Evolutionary conservation across 92 coral and sea anemone genomes (phyloP), one percentile per base, ranked within the genome.

Genomic region (Epizoanthus illoricatus): DNA sequence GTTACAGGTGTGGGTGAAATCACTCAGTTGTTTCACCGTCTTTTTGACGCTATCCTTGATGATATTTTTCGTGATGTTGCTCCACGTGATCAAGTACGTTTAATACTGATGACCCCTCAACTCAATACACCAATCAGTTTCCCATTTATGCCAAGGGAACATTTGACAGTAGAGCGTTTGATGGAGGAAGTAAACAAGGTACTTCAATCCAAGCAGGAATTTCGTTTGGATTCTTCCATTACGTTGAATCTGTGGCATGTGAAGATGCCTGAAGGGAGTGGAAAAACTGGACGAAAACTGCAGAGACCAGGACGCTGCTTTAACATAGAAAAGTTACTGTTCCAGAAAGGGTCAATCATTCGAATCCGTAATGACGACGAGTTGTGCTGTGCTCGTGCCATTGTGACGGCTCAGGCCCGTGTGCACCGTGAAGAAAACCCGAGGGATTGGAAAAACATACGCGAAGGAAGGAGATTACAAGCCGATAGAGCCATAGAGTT

Each of bases 371-470:
- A 81, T 21, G 28, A 47, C 3, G 75, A 68, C n/a, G 75, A 66
- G 7, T 0, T 66, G 8, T 68, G 65, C 23, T 81, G 63, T 67
- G 80, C 80, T 74, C 61, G 80, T 5, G 80, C 80, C 5, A 45
- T 74, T 54, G 65, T 54, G n/a, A 65, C 71, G 8, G 85, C 85
- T 9, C 69, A 52, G 21, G 85, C 85, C 13, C 69, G 56, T 18
- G 5, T 42, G 3, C 47, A 42, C 5, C 43, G 23, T 24, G 76
- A 81, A n/a, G 39, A 69, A 28, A 55, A 81, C 58, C 76, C 49
- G 0, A 74, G 71, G 39, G 69, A 81, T 74, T 39, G 18, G n/a
- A 8, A 3, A 28, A 45, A 67, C 8, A 52, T 6, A 18, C 7
- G 45, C 5, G 67, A 20, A 2, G 64, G 40, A 74, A 74, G 12